These are phyloP conservation scores for Habropoda laboriosa DNA, from an alignment of 1,140 invertebrate genomes.

Conservation along the genomic window DNA sequence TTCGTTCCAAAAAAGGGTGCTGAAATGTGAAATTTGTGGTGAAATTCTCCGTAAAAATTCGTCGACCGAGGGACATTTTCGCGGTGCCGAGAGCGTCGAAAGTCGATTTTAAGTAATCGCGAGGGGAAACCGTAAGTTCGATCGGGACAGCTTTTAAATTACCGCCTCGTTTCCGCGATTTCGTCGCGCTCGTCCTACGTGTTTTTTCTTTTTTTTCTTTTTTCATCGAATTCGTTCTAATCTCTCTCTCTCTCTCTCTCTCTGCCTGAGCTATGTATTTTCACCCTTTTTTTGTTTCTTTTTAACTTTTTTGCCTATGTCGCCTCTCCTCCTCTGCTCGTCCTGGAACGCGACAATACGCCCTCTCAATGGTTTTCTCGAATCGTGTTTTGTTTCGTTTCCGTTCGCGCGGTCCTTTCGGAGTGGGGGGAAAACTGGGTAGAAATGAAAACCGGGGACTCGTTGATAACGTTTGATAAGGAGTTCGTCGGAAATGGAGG, in stretches of 20 bases:
- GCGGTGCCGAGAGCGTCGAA: constrained; percentile 52
- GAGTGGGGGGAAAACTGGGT: background rate
- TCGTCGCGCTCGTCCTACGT: constrained; percentile 33
- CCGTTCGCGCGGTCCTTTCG: constrained; percentile 4
- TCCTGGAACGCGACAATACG: constrained; percentile 58
- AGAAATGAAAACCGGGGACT: constrained; percentile 11
- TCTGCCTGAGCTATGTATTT: constrained; percentile 21
- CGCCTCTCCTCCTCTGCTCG: constrained; percentile 62
- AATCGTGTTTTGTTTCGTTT: background rate
- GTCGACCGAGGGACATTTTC: constrained; percentile 50
- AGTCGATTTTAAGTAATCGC: constrained; percentile 59
- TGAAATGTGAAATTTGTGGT: background rate
- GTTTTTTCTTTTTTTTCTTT: too few species aligned
- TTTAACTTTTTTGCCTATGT: constrained; percentile 50
- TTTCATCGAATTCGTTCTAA: constrained; percentile 32
- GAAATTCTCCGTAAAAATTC: too few species aligned
- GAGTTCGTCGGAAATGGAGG: constrained; percentile 29
- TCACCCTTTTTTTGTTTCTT: background rate
- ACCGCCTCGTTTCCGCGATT: constrained; percentile 55
- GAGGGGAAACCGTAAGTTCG: constrained; percentile 52
- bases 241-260: too few species aligned
- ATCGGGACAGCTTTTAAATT: constrained; percentile 48
- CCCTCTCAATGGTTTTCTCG: constrained; percentile 16
- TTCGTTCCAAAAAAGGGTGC: background rate
- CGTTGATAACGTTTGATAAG: background rate